These are phyloP conservation scores for Mythimna vitellina DNA, from an alignment of 2,888 invertebrate species.

Conservation along the genomic window DNA sequence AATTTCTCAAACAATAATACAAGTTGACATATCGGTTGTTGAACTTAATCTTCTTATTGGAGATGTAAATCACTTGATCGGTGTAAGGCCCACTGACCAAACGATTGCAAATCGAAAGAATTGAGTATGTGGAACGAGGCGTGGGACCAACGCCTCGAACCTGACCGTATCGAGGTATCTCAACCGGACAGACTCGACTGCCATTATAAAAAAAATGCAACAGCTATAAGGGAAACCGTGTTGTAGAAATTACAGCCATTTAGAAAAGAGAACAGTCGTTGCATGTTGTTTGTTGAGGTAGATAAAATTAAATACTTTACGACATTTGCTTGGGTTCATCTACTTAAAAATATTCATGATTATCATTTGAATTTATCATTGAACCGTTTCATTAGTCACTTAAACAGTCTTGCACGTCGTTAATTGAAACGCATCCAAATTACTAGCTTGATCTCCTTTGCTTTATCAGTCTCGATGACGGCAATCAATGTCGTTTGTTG, in stretches of 20 bases:
- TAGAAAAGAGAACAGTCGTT: constrained; percentile 67
- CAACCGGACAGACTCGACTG: constrained; percentile 86
- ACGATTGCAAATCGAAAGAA: constrained; percentile 75
- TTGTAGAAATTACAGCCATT: constrained; percentile 73
- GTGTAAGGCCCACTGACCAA: constrained; percentile 73
- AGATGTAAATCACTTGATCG: constrained; percentile 61
- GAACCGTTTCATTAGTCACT: constrained; percentile 85
- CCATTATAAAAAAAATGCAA: constrained; percentile 79
- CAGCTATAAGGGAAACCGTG: constrained; percentile 76
- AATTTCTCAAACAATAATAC: constrained; percentile 13
- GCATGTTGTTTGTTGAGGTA: constrained; percentile 44
- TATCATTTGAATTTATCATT: constrained; percentile 86
- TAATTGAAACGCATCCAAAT: constrained; percentile 87
- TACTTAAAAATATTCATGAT: constrained; percentile 77
- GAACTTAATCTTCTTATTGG: constrained; percentile 48
- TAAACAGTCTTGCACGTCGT: constrained; percentile 79
- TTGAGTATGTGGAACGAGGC: constrained; percentile 84
- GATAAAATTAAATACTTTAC: constrained; percentile 51
- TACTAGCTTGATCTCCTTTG: constrained; percentile 70
- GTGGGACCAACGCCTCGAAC: constrained; percentile 85
- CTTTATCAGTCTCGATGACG: constrained; percentile 55
- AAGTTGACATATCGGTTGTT: constrained; percentile 22
- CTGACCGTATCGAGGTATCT: constrained; percentile 89
- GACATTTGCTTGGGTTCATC: constrained; percentile 52
- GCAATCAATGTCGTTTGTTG: constrained; percentile 56